Base-by-base conservation (phyloP, 1,140 invertebrate species). In the Platorchestia sp. region DNA sequence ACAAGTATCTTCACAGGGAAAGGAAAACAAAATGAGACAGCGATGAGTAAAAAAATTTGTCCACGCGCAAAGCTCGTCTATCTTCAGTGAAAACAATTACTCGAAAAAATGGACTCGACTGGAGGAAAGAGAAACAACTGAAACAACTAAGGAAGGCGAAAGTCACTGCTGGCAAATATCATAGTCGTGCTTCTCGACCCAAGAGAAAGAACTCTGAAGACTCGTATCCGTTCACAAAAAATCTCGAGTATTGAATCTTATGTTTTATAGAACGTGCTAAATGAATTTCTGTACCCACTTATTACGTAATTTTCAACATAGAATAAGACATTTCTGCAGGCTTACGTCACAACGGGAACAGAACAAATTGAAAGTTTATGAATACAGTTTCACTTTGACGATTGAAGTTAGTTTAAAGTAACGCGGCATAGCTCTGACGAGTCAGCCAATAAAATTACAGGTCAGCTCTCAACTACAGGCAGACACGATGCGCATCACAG, bases 81-180 rank as follows among this genome's bases (percentile, higher is more conserved):
- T 3, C 27, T 10, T 22, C 59, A 36, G 14, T 75, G 1, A 75
- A 75, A 75, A 75, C 59, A 75, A 22, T 75, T 75, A 75, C 27
- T 75, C 59, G 1, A 27, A 27, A 75, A 75, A 75, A 75, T 75
- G 27, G 27, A 75, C 59, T 75, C 59, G 59, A 75, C 59, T 75
- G 14, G 27, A 75, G 27, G 59, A 36, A 75, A 75, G 59, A 10
- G 59, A 75, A 75, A 75, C 59, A 75, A 75, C 41, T 89, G 19
- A 45, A 47, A 14, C 19, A 93, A 19, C 43, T 43, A 91, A 91
- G 43, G 89, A 91, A 91, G 36, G 43, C 91, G 16, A 45, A 45
- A 93, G 91, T 93, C 45, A 47, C 45, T 16, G 87, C 87, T 93
- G 7, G 45, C 91, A 45, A 93, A 47, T n/a, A 93, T 40, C 91